phyloP scores from a whole-genome alignment of 2,113 vertebrate genomes.

The Apteryx mantelli region DNA sequence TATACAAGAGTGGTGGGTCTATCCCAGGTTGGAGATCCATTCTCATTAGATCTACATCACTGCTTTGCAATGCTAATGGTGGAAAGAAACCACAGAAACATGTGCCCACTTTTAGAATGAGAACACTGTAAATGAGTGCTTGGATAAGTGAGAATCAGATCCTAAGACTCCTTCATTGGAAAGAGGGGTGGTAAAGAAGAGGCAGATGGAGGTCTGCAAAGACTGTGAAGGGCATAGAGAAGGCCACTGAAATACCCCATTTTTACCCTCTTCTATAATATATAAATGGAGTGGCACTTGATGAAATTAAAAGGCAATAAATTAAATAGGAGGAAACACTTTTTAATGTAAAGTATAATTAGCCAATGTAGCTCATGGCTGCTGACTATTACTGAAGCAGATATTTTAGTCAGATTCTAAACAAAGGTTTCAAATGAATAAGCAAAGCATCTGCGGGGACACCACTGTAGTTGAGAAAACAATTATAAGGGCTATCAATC shows the following conservation, averaged over 20 bases:
- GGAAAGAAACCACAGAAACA: not conserved
- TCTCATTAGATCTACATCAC: not conserved
- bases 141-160: not conserved
- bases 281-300: not conserved
- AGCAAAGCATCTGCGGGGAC: constrained; percentile 48
- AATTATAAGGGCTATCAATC: constrained; percentile 73
- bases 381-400: constrained; percentile 31
- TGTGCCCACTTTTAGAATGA: not conserved
- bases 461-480: constrained; percentile 59
- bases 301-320: constrained; percentile 39
- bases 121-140: not conserved
- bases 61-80: not conserved
- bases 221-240: not conserved
- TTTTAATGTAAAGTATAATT: constrained; percentile 57
- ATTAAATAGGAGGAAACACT: constrained; percentile 45
- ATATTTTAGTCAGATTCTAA: constrained; percentile 53
- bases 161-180: not conserved
- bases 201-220: not conserved
- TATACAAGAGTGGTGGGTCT: not conserved
- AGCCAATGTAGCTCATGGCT: not conserved
- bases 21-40: not conserved
- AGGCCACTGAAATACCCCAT: not conserved
- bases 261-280: not conserved
- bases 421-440: constrained; percentile 61
- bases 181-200: not conserved